Evolutionary conservation across 2,113 vertebrate genomes (phyloP), one percentile per base, ranked within the genome.

Genomic region (Osmerus mordax): DNA sequence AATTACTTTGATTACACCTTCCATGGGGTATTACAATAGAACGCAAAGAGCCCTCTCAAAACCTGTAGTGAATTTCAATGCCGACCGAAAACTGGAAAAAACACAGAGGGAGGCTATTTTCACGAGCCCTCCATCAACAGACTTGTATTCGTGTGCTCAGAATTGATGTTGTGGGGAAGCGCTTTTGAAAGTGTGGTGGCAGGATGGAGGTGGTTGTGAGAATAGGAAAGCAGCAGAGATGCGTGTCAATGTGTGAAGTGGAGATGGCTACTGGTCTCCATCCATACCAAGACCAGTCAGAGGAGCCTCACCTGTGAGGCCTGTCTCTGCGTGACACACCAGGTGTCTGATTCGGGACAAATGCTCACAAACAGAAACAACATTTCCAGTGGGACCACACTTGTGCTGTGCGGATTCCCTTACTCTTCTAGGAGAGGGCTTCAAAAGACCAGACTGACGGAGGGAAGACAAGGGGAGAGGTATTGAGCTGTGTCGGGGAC

Each of bases 261-360:
- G 71, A 82, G 83, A 82, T 76, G 83, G 70, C 68, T 73, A 76
- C 73, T 82, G 88, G 87, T 88, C 88, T 89, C 89, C 86, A 92
- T 89, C 89, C 89, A 88, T 81, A 90, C 84, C 83, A 83, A 63
- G 83, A 90, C 91, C 91, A 87, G 81, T 86, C 87, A 88, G 75
- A 82, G 80, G 83, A 79, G 83, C 69, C 83, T 84, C 75, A 51
- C 81, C 75, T 83, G 78, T 81, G 76, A 86, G 14, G 29, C 18
- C 58, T 73, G 68, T 77, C 76, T 81, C 84, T 83, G 86, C 81
- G 52, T 53, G 81, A 82, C 84, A 82, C 79, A 74, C 78, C 82
- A 84, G 84, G 80, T 86, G 87, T 81, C 85, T 89, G 90, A 91
- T 92, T 91, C 78, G 68, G 87, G 87, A 90, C 89, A 90, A 90